Base-by-base conservation (phyloP, 2,797 vertebrate species). In the Rhyacichthys aspro region DNA sequence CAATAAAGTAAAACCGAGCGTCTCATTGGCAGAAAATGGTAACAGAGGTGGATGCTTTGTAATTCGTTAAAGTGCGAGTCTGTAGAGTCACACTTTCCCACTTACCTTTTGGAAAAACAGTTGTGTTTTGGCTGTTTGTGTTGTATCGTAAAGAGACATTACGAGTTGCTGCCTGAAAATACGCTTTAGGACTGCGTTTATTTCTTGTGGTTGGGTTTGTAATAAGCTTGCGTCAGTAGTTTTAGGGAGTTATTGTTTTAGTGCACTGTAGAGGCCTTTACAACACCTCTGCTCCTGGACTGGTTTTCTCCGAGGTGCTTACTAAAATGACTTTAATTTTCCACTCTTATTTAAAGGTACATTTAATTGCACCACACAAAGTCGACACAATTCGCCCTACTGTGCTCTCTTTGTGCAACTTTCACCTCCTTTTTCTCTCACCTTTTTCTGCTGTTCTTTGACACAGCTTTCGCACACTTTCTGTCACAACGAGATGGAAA, bases 181-280 rank as follows among this genome's bases (percentile, higher is more conserved):
- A 59, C 11, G 50, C 48, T 11, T 49, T 37, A 44, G 42, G 38
- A 54, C 34, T 32, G 17, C 47, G 61, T 59, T 52, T 33, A 18
- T 14, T 42, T 59, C 76, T 66, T 19, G 34, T 45, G 55, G 55
- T 28, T 55, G 59, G 56, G 46, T 63, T 36, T 55, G 32, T 50
- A 69, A 57, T 54, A n/a, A 48, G 36, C 50, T 55, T 42, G 39
- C 57, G 55, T 7, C 8, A 43, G 16, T 43, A 10, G 32, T 70
- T 74, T 64, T 18, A 17, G 38, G 34, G 23, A 55, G 49, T 68
- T 72, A 37, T 55, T 54, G 55, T 54, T 67, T 45, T 70, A 61
- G 61, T 73, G 53, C 70, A 55, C 59, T 52, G 42, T 65, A 63
- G 72, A 58, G 67, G 44, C 71, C 8, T 66, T 84, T 72, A 70